Conservation (phyloP, 2,113 vertebrate species). For the Enhydra lutris region DNA sequence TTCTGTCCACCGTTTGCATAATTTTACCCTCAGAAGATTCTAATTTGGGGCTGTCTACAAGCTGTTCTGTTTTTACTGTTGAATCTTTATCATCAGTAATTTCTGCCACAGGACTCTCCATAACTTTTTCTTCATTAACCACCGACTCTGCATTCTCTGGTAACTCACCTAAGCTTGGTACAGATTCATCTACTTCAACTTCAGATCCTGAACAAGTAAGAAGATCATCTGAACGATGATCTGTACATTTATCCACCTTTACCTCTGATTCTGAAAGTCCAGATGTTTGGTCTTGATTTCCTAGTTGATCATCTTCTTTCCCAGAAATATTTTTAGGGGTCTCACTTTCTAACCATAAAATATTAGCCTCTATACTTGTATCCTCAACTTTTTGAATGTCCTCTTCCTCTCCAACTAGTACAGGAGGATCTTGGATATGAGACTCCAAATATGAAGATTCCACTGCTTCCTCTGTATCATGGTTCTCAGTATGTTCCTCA, state of each 20-base stretch:
- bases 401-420: slow-evolving; percentile 1
- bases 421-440: slow-evolving; percentile 55
- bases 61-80: slow-evolving; percentile 48
- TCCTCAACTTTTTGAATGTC: slow-evolving; percentile 40
- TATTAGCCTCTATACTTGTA: not conserved
- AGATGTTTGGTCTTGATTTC: slow-evolving; percentile 57
- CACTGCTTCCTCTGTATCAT: slow-evolving; percentile 43
- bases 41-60: slow-evolving; percentile 33
- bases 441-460: slow-evolving; percentile 33
- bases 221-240: slow-evolving; percentile 28
- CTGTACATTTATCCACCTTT: slow-evolving; percentile 10
- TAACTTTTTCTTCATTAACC: slow-evolving; percentile 28
- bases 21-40: slow-evolving; percentile 13
- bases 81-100: slow-evolving; percentile 56
- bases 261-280: not conserved
- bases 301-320: slow-evolving; percentile 18
- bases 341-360: slow-evolving; percentile 15
- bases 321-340: slow-evolving; percentile 51
- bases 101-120: slow-evolving; percentile 32
- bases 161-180: slow-evolving; percentile 38
- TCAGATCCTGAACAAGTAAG: not conserved
- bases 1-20: not conserved
- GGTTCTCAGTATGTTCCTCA: slow-evolving; percentile 38
- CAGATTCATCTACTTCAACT: slow-evolving; percentile 25
- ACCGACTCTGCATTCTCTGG: slow-evolving; percentile 28